These are phyloP conservation scores for Zophobas morio DNA, from an alignment of 1,140 invertebrate species.

Conservation along the genomic window DNA sequence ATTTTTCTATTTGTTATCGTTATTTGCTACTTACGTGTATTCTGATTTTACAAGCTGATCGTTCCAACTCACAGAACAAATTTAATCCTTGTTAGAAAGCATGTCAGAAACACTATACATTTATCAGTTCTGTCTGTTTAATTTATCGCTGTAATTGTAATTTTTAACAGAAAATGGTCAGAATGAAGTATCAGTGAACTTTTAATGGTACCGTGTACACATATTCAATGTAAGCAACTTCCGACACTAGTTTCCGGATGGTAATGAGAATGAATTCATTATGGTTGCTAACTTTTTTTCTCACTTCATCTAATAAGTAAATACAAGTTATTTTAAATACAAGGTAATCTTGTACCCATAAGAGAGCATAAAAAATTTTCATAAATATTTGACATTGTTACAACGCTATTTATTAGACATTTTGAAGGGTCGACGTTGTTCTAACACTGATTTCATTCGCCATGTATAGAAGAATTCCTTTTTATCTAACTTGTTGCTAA, in stretches of 20 bases:
- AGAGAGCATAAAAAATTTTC: background rate
- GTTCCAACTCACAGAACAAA: too few species aligned
- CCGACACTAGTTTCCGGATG: constrained; percentile 35
- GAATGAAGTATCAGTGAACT: background rate
- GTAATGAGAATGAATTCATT: constrained; percentile 27
- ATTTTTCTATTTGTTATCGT: too few species aligned
- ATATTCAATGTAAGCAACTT: constrained; percentile 17
- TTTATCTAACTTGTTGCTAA: background rate
- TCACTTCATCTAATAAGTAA: constrained; percentile 20
- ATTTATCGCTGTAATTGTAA: too few species aligned
- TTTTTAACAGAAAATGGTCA: background rate
- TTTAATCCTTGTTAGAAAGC: too few species aligned
- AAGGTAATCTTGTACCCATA: constrained; percentile 26
- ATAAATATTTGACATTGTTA: constrained; percentile 32
- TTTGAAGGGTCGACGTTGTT: background rate
- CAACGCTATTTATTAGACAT: constrained; percentile 9
- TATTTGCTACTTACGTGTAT: too few species aligned
- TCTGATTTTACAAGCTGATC: too few species aligned
- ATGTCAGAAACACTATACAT: too few species aligned
- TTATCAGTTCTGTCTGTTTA: too few species aligned
- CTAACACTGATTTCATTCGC: background rate
- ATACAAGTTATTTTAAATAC: constrained; percentile 8
- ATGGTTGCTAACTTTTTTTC: constrained; percentile 17
- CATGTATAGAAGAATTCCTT: background rate
- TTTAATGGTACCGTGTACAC: constrained; percentile 9